Conservation (phyloP, 2,797 vertebrate genomes). For the Sphenodon punctatus region DNA sequence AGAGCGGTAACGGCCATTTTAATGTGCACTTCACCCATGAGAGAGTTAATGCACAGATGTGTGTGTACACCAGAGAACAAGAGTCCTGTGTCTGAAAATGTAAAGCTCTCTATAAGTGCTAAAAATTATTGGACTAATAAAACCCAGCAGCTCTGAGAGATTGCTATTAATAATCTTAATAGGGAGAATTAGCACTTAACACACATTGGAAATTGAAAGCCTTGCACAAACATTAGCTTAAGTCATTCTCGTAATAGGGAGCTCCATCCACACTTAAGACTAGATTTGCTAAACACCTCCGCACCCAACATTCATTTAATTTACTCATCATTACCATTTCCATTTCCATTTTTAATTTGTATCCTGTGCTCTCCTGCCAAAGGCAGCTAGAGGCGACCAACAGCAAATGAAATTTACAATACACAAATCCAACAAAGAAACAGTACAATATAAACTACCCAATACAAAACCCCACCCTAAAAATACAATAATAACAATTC, state of each 20-base stretch:
- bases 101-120: neutral
- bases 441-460: too few relatives aligned
- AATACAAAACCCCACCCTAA: too few relatives aligned
- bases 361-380: too few relatives aligned
- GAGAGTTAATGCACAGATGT: neutral
- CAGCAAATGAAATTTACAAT: too few relatives aligned
- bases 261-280: constrained; percentile 43
- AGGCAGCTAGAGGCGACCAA: too few relatives aligned
- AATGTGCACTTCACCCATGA: neutral
- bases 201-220: constrained; percentile 18
- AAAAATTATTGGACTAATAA: neutral
- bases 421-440: too few relatives aligned
- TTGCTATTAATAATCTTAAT: neutral
- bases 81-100: neutral
- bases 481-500: too few relatives aligned
- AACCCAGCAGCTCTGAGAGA: constrained; percentile 23
- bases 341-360: too few relatives aligned
- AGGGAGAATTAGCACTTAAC: neutral
- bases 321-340: too few relatives aligned
- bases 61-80: fast-evolving
- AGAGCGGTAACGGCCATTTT: neutral
- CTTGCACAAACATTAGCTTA: neutral
- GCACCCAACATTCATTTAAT: too few relatives aligned
- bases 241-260: constrained; percentile 20
- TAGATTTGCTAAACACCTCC: too few relatives aligned